Conservation (phyloP, 2,797 vertebrate species). For the Muscicapa comitata region DNA sequence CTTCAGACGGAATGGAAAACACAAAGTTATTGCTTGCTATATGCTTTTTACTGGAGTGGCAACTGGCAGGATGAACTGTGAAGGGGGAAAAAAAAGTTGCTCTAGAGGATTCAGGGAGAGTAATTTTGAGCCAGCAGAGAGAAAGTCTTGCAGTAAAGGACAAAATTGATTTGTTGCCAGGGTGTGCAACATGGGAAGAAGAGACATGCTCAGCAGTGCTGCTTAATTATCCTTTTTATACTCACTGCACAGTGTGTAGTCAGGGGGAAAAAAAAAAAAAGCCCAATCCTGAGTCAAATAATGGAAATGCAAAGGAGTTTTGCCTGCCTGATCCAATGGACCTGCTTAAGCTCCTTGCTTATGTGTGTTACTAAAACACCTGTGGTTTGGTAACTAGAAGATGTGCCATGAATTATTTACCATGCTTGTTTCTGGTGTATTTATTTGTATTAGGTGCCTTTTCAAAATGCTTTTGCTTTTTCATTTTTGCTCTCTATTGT, state of each 20-base stretch:
- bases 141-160: conserved; percentile 32
- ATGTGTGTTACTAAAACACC: background rate
- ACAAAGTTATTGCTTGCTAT: conserved; percentile 27
- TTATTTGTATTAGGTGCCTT: background rate
- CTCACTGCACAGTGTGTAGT: background rate
- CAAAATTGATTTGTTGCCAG: conserved; percentile 43
- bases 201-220: conserved; percentile 17
- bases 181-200: conserved; percentile 17
- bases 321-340: background rate
- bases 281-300: background rate
- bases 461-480: background rate
- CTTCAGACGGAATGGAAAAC: conserved; percentile 40
- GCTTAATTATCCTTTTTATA: conserved; percentile 26
- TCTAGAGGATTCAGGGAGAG: conserved; percentile 22
- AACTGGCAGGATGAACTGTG: conserved; percentile 24
- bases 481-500: background rate
- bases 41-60: conserved; percentile 36
- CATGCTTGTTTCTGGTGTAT: background rate
- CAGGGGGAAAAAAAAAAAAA: background rate
- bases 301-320: background rate
- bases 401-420: background rate
- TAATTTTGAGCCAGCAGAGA: conserved; percentile 21
- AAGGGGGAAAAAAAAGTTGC: background rate
- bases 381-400: background rate
- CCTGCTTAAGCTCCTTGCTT: background rate